Evolutionary conservation across 2,888 invertebrate genomes (phyloP).

Genomic region (Saturnia pavonia): DNA sequence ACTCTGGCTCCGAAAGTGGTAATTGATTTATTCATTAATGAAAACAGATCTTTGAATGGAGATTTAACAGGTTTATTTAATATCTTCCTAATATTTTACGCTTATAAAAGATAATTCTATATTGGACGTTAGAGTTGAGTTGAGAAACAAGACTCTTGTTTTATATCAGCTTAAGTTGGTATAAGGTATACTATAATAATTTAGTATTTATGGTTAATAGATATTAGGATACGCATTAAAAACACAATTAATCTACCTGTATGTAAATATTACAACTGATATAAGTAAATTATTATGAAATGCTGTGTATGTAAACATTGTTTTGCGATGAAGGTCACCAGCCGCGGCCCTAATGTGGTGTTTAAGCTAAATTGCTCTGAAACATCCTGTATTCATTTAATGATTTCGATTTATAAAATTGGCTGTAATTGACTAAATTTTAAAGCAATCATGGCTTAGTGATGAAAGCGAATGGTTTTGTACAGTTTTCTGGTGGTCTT

Average conservation of each 20-base stretch:
- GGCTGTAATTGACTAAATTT: background rate
- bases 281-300: conserved; percentile 1
- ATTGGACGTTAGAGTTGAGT: background rate
- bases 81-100: background rate
- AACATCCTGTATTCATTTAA: conserved; percentile 1
- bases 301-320: background rate
- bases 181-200: background rate
- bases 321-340: background rate
- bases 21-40: background rate
- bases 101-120: background rate
- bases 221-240: no score
- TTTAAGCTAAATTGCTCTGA: background rate
- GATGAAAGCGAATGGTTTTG: no score
- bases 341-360: background rate
- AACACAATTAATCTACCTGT: no score
- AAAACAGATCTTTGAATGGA: background rate
- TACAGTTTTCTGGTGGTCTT: no score
- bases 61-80: background rate
- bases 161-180: background rate
- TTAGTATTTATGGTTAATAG: background rate
- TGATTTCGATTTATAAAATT: background rate
- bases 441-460: background rate
- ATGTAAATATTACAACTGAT: conserved; percentile 8
- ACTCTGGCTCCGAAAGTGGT: background rate
- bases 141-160: no score